Conservation (phyloP, 1,140 invertebrate genomes). For the Lasaia peninsularis region DNA sequence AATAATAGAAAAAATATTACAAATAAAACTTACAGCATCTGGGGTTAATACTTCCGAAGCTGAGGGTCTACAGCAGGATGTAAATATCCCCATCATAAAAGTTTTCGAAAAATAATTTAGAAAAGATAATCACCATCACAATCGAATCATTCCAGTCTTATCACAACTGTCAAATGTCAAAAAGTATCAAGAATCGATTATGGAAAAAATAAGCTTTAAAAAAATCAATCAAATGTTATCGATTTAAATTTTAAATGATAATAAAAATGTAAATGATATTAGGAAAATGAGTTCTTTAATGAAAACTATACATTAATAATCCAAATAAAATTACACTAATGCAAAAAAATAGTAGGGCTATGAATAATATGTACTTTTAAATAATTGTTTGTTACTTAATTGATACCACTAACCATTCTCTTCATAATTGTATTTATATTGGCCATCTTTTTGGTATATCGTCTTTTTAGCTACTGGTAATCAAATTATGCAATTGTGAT, state of each 20-base stretch:
- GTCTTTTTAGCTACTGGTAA: too few species aligned
- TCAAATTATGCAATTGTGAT: too few species aligned
- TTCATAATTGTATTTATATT: slow-evolving; percentile 55
- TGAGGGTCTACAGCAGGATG: slow-evolving; percentile 69
- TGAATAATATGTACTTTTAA: background rate
- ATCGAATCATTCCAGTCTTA: slow-evolving; percentile 18
- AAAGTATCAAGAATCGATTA: background rate
- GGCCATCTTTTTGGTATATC: slow-evolving; percentile 35
- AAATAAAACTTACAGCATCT: slow-evolving; percentile 61
- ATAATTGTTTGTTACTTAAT: background rate
- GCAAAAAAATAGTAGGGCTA: background rate
- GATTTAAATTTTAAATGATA: slow-evolving; percentile 3
- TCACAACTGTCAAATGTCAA: slow-evolving; percentile 16
- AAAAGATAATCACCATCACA: slow-evolving; percentile 9
- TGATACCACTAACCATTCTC: slow-evolving; percentile 47
- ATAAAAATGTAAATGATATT: background rate
- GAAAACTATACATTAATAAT: background rate
- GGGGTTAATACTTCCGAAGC: slow-evolving; percentile 63
- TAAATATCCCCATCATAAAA: slow-evolving; percentile 63
- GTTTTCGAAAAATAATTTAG: background rate
- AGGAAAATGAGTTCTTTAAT: background rate
- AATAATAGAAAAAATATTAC: background rate
- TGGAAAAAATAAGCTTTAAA: background rate
- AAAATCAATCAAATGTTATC: background rate
- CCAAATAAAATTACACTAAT: background rate